Base-by-base conservation (phyloP, 2,113 vertebrate species). In the Myrmecobius fasciatus region DNA sequence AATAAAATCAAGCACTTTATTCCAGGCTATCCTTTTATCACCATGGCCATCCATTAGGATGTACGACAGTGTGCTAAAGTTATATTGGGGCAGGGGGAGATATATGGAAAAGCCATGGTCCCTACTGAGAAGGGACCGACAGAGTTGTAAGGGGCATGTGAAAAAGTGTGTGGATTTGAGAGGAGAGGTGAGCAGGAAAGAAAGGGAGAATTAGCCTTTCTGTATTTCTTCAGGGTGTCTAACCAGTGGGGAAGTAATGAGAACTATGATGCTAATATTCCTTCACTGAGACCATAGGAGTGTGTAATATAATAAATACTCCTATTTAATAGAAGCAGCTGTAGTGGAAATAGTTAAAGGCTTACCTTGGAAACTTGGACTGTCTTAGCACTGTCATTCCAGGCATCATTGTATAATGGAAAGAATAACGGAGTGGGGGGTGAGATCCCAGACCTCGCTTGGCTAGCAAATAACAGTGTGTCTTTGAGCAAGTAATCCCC, bases 261-360 rank as follows among this genome's bases (percentile, higher is more conserved):
- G 31, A 54, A 48, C 14, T 3, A 0, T 26, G 46, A 25, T 43
- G 17, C 51, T 48, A 46, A 52, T 88, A 20, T 54, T n/a, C 31
- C 43, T 92, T 2, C 36, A 53, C 48, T 1, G 31, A 67, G 60
- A 67, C 31, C 3, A 0, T 5, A 83, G n/a, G 31, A 67, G 31
- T n/a, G 60, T 83, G 7, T 43, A 83, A 83, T 43, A 43, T 43
- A 43, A 83, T 83, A 83, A 83, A 83, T 51, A 10, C 43, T 31
- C 53, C 52, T 26, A 3, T 28, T 92, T 93, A 43, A 90, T 26
- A 36, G 89, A 89, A 43, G 0, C 0, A 1, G 0, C 11, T 67
- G 25, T n/a, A 7, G 25, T 75, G 14, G 47, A 49, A 53, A 8
- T 8, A 26, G 1, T 52, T 11, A 0, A 0, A 3, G 1, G 7